A percentile compares a stretch with the other conserved stretches of the same genome.
Evolutionary conservation across 1,140 invertebrate genomes (phyloP).

Genomic region (Hyles vespertilio): DNA sequence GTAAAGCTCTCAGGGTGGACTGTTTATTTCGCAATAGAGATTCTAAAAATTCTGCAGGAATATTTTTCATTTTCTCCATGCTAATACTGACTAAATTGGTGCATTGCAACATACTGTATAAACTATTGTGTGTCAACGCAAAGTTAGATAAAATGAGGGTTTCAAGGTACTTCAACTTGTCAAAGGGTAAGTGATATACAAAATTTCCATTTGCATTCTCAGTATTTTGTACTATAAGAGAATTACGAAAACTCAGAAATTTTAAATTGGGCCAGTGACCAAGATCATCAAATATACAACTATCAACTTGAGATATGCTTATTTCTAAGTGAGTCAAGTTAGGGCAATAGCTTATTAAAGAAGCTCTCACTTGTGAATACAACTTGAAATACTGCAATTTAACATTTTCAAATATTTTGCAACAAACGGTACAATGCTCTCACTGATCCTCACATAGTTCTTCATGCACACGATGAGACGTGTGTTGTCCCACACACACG

Average conservation of each 20-base stretch:
- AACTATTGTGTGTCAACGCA: slow-evolving; percentile 64
- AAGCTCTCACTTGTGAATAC: slow-evolving; percentile 71
- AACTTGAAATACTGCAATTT: slow-evolving; percentile 75
- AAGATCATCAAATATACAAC: slow-evolving; percentile 73
- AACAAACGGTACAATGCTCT: slow-evolving; percentile 71
- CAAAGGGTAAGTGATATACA: slow-evolving; percentile 71
- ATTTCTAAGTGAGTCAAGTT: slow-evolving; percentile 75
- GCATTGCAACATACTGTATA: slow-evolving; percentile 71
- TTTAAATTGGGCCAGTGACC: slow-evolving; percentile 70
- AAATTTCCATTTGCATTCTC: slow-evolving; percentile 68
- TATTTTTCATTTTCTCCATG: slow-evolving; percentile 76
- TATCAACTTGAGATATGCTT: slow-evolving; percentile 74
- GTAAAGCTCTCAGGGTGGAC: slow-evolving; percentile 57
- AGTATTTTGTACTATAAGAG: slow-evolving; percentile 64
- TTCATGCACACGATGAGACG: slow-evolving; percentile 73
- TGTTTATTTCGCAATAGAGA: slow-evolving; percentile 64
- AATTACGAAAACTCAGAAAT: slow-evolving; percentile 73
- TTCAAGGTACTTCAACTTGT: slow-evolving; percentile 64
- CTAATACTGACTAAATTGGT: slow-evolving; percentile 68
- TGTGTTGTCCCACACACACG: slow-evolving; percentile 72
- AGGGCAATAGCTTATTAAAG: slow-evolving; percentile 69
- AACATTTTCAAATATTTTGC: slow-evolving; percentile 72
- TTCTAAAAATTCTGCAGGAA: slow-evolving; percentile 69
- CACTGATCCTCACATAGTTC: slow-evolving; percentile 69
- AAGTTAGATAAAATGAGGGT: slow-evolving; percentile 71